These are phyloP conservation scores for human DNA, from an alignment of 2,113 vertebrate species.

Conservation along the genomic window GRCh38 chr7:52635501-52636000, in stretches of 20 bases:
- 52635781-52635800: not conserved
- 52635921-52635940: not conserved
- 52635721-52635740: not conserved
- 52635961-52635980: not conserved
- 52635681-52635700: not conserved
- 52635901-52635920: not conserved
- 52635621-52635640: not conserved
- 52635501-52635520: not conserved
- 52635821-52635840: not conserved
- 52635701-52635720: not conserved
- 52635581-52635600: not conserved
- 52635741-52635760: not conserved
- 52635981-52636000: not conserved
- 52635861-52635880: not conserved
- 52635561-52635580: not conserved
- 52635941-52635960: not conserved
- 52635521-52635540: not conserved
- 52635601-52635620: not conserved
- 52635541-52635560: not conserved
- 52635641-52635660: too few relatives aligned
- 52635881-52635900: not conserved
- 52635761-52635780: not conserved
- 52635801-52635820: not conserved
- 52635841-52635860: not conserved
- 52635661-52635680: not conserved